Percentiles rank a stretch among this genome's conserved stretches.
Evolutionary conservation across 2,888 invertebrate species (phyloP).

Genomic region (Apamea crenata): DNA sequence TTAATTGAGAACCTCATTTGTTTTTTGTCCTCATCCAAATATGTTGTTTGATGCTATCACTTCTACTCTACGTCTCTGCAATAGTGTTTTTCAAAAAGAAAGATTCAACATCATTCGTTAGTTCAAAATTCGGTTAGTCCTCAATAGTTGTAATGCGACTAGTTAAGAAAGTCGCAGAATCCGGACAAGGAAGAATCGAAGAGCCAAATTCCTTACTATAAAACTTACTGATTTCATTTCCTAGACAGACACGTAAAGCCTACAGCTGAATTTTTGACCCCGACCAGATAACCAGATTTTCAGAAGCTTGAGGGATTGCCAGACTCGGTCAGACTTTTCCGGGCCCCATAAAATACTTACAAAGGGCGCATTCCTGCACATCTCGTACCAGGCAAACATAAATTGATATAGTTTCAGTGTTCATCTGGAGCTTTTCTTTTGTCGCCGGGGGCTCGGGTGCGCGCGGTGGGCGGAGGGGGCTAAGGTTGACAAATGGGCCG

Average conservation of each 20-base stretch:
- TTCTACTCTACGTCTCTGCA: neutral
- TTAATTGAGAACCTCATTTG: neutral
- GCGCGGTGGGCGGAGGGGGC: conserved; percentile 78
- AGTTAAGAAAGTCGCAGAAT: neutral
- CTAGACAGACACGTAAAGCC: neutral
- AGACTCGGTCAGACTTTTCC: neutral
- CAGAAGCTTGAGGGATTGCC: neutral
- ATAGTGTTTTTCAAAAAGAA: neutral
- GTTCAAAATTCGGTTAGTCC: neutral
- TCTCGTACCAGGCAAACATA: conserved; percentile 71
- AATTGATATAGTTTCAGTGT: conserved; percentile 85
- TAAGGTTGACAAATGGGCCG: conserved; percentile 91
- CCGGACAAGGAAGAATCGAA: neutral
- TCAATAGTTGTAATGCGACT: too few relatives aligned
- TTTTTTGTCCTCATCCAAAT: neutral
- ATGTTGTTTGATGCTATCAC: neutral
- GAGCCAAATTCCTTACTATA: neutral
- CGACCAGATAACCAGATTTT: neutral
- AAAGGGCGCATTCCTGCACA: conserved; percentile 62
- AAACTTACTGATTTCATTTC: neutral
- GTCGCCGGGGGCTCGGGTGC: conserved; percentile 73
- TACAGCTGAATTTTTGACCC: neutral
- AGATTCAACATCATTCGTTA: neutral
- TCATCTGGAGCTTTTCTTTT: conserved; percentile 85
- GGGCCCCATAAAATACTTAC: conserved; percentile 30